phyloP scores from a whole-genome alignment of 2,888 invertebrate species.

The Drosophila pegasa region DNA sequence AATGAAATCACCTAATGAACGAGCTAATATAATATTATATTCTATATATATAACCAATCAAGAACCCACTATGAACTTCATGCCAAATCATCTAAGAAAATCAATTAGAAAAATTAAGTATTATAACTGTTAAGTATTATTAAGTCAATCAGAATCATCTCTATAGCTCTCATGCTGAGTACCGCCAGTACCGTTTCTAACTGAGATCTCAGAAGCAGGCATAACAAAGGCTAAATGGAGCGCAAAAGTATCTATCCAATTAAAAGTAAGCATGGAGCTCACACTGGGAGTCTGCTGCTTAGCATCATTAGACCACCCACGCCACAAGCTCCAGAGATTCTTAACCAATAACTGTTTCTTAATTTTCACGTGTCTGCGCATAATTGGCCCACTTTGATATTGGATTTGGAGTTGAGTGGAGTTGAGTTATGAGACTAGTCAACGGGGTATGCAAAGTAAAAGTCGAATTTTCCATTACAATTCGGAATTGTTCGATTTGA shows the following conservation, averaged over 20 bases:
- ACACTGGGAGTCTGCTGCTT: background rate
- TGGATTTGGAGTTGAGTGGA: background rate
- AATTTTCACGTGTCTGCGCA: slow-evolving; percentile 32
- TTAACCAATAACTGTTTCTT: slow-evolving; percentile 13
- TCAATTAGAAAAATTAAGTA: too few relatives aligned
- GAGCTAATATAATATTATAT: too few relatives aligned
- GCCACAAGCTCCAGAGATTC: slow-evolving; percentile 18
- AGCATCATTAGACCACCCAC: slow-evolving; percentile 50
- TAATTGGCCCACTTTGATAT: slow-evolving; percentile 53
- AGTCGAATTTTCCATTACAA: slow-evolving; percentile 41
- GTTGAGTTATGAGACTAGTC: slow-evolving; percentile 51
- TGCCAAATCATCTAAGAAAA: background rate
- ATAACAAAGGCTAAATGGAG: slow-evolving; percentile 3
- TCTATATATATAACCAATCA: background rate
- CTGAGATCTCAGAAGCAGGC: background rate
- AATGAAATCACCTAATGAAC: too few relatives aligned
- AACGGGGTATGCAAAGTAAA: slow-evolving; percentile 72
- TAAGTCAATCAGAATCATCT: background rate
- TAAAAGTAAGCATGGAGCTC: background rate
- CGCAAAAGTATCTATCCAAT: slow-evolving; percentile 4
- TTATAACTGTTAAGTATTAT: too few relatives aligned
- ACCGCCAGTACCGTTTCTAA: background rate
- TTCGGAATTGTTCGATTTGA: slow-evolving; percentile 3
- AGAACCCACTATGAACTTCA: background rate
- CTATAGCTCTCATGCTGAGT: slow-evolving; percentile 1